Percentiles rank a stretch among this genome's conserved stretches.
Conservation (phyloP, 2,888 invertebrate species). For the Alitta virens region DNA sequence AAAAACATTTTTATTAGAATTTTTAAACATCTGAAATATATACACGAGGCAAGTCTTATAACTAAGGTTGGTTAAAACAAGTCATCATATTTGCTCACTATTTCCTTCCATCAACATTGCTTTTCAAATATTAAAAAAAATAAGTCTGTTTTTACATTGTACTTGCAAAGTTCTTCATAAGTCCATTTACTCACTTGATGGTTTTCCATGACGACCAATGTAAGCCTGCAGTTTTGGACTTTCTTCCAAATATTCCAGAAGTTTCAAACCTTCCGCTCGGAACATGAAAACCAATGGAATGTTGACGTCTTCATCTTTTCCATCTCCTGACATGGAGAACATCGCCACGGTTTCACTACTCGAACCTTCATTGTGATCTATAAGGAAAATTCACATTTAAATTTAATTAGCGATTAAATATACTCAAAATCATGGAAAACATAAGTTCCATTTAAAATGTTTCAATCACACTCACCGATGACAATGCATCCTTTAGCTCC, state of each 20-base stretch:
- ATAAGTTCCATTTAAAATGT: too few species aligned
- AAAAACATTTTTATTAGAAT: too few species aligned
- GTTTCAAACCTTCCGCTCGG: constrained; percentile 67
- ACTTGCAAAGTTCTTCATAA: too few species aligned
- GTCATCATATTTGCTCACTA: too few species aligned
- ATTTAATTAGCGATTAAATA: too few species aligned
- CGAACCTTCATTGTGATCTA: constrained; percentile 71
- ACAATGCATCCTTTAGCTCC: constrained; percentile 85
- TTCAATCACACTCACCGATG: constrained; percentile 52
- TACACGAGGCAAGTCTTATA: too few species aligned
- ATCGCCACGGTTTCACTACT: constrained; percentile 75
- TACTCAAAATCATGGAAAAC: too few species aligned
- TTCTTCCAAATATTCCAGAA: constrained; percentile 65
- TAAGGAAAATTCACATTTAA: too few species aligned
- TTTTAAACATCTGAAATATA: too few species aligned
- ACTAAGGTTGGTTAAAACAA: too few species aligned
- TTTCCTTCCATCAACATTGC: neutral
- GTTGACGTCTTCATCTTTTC: constrained; percentile 70
- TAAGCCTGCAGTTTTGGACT: constrained; percentile 64
- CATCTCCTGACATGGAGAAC: constrained; percentile 97
- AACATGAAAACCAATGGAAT: constrained; percentile 92
- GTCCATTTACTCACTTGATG: constrained; percentile 29
- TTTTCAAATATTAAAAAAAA: neutral
- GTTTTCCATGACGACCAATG: constrained; percentile 36
- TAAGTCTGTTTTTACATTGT: too few species aligned